These are phyloP conservation scores for Caenorhabditis plicata DNA, from an alignment of 2,888 invertebrate genomes.

Conservation along the genomic window DNA sequence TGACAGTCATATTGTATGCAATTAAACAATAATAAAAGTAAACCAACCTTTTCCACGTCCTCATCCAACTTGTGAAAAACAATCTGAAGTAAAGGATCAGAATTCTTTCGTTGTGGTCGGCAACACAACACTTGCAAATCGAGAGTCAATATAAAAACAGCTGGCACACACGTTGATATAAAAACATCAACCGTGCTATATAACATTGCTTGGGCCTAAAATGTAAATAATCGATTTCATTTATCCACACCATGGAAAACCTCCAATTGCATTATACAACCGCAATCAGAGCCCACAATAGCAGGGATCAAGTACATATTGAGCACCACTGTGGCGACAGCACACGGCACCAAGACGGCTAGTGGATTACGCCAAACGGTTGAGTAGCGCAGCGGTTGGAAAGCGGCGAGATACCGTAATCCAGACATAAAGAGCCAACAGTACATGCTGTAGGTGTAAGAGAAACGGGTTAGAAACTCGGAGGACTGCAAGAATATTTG, in stretches of 20 bases:
- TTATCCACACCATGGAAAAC: slow-evolving; percentile 4
- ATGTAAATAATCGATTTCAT: not conserved
- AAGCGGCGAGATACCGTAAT: slow-evolving; percentile 50
- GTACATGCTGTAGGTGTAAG: slow-evolving; percentile 55
- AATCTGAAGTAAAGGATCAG: slow-evolving; percentile 56
- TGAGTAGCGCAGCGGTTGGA: slow-evolving; percentile 36
- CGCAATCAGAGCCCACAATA: slow-evolving; percentile 8
- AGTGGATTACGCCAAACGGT: slow-evolving; percentile 39
- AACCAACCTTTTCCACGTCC: slow-evolving; percentile 48
- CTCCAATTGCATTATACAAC: slow-evolving; percentile 32
- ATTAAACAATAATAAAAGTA: not conserved
- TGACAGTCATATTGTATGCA: not conserved
- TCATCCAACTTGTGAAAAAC: slow-evolving; percentile 56
- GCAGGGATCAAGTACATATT: slow-evolving; percentile 41
- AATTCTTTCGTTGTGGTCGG: slow-evolving; percentile 31
- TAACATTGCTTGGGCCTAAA: slow-evolving; percentile 23
- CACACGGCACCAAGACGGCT: slow-evolving; percentile 23
- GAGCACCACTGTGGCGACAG: slow-evolving; percentile 25
- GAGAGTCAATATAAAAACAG: slow-evolving; percentile 34
- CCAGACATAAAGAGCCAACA: slow-evolving; percentile 58
- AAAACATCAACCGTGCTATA: slow-evolving; percentile 42
- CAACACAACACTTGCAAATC: slow-evolving; percentile 53
- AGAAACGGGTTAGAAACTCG: slow-evolving; percentile 42
- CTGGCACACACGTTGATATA: slow-evolving; percentile 46
- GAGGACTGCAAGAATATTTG: slow-evolving; percentile 34